phyloP scores from a whole-genome alignment of 2,113 vertebrate species.

The Barnardius zonarius region DNA sequence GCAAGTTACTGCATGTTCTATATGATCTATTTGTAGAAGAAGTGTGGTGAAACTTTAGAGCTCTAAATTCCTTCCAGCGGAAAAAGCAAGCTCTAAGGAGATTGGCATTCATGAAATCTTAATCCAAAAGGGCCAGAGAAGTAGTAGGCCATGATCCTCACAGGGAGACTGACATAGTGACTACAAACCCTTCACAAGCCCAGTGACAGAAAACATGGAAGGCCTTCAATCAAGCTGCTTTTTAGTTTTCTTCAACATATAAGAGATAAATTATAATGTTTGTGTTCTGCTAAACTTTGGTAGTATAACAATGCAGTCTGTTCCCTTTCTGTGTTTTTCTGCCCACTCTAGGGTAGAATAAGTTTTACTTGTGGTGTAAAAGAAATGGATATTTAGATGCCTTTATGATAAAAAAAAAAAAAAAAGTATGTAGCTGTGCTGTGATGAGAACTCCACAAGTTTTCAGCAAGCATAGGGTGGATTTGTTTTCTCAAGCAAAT shows the following conservation, averaged over 20 bases:
- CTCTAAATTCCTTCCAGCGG: constrained; percentile 35
- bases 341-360: background rate
- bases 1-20: background rate
- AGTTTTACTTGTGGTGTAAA: background rate
- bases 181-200: constrained; percentile 40
- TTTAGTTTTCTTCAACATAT: background rate
- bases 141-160: background rate
- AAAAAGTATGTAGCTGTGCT: background rate
- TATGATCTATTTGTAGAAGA: constrained; percentile 52
- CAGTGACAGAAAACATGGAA: background rate
- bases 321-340: background rate
- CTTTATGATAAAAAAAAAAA: background rate
- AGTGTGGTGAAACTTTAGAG: constrained; percentile 43
- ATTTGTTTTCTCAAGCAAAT: background rate
- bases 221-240: background rate
- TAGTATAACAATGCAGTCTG: background rate
- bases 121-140: constrained; percentile 9
- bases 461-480: background rate
- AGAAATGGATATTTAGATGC: background rate
- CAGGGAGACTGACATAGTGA: background rate
- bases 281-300: background rate
- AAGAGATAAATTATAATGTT: background rate
- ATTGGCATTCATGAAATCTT: constrained; percentile 21
- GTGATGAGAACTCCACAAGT: background rate
- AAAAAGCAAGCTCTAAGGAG: constrained; percentile 11